Evolutionary conservation across 2,888 invertebrate genomes (phyloP).

Genomic region (Microchrysa polita): DNA sequence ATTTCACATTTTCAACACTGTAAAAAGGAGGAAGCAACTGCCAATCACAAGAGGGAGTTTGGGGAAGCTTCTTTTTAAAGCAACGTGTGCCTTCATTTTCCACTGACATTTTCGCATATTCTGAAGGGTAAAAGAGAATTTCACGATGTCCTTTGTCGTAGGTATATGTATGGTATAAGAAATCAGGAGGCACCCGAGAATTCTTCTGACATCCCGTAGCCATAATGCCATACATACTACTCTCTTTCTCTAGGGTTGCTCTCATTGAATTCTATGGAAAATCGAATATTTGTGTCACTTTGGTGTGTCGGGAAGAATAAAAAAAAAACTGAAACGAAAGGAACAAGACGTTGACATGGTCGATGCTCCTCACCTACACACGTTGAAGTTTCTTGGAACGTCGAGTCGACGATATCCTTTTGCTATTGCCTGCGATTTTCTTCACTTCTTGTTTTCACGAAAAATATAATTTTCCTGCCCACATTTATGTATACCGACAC

Average conservation of each 20-base stretch:
- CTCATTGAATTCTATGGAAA: constrained; percentile 6
- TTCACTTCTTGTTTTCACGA: constrained; percentile 37
- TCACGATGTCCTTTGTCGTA: too few relatives aligned
- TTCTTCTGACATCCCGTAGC: too few relatives aligned
- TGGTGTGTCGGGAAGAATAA: too few relatives aligned
- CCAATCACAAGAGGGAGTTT: background rate
- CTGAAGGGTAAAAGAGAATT: background rate
- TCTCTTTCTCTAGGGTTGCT: background rate
- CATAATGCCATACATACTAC: too few relatives aligned
- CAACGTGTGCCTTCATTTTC: background rate
- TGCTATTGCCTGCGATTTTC: constrained; percentile 38
- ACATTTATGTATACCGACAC: constrained; percentile 22
- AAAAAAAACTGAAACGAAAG: background rate
- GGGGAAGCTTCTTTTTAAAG: background rate
- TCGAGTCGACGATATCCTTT: too few relatives aligned
- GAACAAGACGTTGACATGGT: background rate
- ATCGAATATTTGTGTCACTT: constrained; percentile 43
- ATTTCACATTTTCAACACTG: constrained; percentile 43
- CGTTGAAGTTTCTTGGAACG: constrained; percentile 6
- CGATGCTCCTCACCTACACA: too few relatives aligned
- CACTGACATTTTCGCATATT: background rate
- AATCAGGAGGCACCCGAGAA: too few relatives aligned
- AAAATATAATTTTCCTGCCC: constrained; percentile 37
- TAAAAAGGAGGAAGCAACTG: background rate
- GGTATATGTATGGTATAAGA: too few relatives aligned